Evolutionary conservation across 2,797 vertebrate genomes (phyloP).

Genomic region (Sorex maritimensis): DNA sequence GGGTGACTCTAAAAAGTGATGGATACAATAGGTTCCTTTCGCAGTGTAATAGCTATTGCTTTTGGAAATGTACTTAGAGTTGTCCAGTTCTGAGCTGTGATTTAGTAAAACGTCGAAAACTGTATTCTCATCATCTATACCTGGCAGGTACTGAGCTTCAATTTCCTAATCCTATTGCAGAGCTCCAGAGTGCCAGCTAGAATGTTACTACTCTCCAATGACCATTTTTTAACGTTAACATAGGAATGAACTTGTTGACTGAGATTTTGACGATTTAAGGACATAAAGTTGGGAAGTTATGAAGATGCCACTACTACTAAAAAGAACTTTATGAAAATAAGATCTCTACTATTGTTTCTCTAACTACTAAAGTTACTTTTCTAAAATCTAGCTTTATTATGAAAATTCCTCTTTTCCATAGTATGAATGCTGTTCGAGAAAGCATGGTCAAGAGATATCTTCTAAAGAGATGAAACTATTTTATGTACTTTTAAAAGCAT

Average conservation of each 20-base stretch:
- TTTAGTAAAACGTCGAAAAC: too few species aligned
- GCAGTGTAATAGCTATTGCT: neutral
- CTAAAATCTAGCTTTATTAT: conserved; percentile 50
- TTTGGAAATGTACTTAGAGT: neutral
- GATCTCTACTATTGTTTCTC: neutral
- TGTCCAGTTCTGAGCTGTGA: neutral
- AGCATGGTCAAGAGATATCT: neutral
- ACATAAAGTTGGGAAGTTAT: conserved; percentile 24
- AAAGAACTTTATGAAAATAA: neutral
- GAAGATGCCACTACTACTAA: neutral
- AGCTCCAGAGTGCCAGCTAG: neutral
- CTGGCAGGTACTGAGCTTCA: neutral
- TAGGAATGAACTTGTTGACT: neutral
- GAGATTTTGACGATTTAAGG: conserved; percentile 36
- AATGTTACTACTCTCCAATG: neutral
- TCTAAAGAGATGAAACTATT: conserved; percentile 40
- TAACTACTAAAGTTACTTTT: conserved; percentile 21
- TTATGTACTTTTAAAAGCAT: neutral
- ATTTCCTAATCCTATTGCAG: neutral
- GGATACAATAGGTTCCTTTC: neutral
- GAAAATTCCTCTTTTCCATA: conserved; percentile 35
- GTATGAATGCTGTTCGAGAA: conserved; percentile 8
- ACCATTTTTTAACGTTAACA: conserved; percentile 22
- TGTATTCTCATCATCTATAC: neutral
- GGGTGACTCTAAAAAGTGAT: neutral